Evolutionary conservation across 1,140 invertebrate genomes (phyloP), one percentile per base, ranked within the genome.

Genomic region (Drosophila auraria): DNA sequence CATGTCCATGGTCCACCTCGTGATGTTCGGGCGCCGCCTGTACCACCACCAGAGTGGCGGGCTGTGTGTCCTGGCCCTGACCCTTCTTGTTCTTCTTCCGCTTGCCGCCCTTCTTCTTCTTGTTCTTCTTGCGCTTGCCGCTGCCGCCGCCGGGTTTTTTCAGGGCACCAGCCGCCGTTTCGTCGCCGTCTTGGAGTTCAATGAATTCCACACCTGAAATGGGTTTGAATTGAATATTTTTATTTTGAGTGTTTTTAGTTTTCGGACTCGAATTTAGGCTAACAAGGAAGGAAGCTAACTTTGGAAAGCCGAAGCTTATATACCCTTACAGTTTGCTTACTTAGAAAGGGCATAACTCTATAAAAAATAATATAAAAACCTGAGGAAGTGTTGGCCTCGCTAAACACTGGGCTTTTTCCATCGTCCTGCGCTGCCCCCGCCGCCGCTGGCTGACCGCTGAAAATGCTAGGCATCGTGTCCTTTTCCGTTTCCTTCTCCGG

Each of bases 41-140:
- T 45, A 92, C 83, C 27, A 92, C 77, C 38, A 92, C 80, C 56
- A 92, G 45, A 5, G 89, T 91, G 27, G 89, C 79, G 15, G 91
- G 87, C 12, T 78, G 75, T 4, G 71, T 61, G 0, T 73, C 71
- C 12, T 89, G 74, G 3, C 75, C 61, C 0, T 83, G 86, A 7
- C 76, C 77, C 60, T 87, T 79, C 40, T 80, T 73, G 54, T 80
- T 87, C 49, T 76, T 86, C 45, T 61, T 73, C 38, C 68, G 71
- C 50, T 83, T 81, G 38, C 53, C 56, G 25, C 83, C 82, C 14
- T 63, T 78, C 8, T 87, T 91, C 14, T 59, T 78, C 2, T 87
- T 91, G 27, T 86, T 80, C 40, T 86, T 80, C 20, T 90, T 92
- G 15, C 84, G 91, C 27, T 87, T 91, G 23, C 78, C 74, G 14